Percentiles rank a stretch among this genome's conserved stretches.
Conservation (phyloP, 1,140 invertebrate species). For the Leptopilina boulardi region DNA sequence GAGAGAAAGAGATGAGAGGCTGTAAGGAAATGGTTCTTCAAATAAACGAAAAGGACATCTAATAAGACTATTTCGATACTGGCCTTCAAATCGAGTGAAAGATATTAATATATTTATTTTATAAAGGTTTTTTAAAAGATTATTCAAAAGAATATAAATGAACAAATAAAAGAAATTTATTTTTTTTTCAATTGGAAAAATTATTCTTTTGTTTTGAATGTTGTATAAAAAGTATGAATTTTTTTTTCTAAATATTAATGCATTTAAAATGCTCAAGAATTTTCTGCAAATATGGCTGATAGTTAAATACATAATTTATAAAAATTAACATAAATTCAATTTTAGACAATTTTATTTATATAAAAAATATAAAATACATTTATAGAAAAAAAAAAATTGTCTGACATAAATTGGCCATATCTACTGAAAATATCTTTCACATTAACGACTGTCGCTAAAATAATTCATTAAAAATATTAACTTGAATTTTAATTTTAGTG, state of each 20-base stretch:
- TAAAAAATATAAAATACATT: not conserved
- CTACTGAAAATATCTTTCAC: not conserved
- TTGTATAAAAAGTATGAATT: not conserved
- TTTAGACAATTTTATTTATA: no score
- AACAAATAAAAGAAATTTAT: no score
- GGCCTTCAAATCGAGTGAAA: not conserved
- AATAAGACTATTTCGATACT: conserved; percentile 6
- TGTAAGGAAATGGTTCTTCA: conserved; percentile 18
- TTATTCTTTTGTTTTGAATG: no score
- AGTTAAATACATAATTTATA: no score
- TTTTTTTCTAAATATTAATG: not conserved
- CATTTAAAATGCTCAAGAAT: not conserved
- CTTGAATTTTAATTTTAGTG: not conserved
- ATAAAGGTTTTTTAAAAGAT: no score
- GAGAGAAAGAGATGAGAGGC: not conserved
- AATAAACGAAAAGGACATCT: not conserved
- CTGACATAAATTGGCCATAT: not conserved
- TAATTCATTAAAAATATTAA: not conserved
- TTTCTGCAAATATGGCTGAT: no score
- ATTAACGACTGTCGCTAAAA: conserved; percentile 8
- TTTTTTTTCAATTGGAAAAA: no score
- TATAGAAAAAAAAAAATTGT: not conserved
- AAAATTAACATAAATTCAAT: no score
- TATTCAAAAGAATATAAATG: no score
- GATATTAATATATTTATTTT: not conserved